A percentile compares a stretch with the other conserved stretches of the same genome.
Conservation (phyloP, 2,797 vertebrate species). For the Lerista edwardsae region DNA sequence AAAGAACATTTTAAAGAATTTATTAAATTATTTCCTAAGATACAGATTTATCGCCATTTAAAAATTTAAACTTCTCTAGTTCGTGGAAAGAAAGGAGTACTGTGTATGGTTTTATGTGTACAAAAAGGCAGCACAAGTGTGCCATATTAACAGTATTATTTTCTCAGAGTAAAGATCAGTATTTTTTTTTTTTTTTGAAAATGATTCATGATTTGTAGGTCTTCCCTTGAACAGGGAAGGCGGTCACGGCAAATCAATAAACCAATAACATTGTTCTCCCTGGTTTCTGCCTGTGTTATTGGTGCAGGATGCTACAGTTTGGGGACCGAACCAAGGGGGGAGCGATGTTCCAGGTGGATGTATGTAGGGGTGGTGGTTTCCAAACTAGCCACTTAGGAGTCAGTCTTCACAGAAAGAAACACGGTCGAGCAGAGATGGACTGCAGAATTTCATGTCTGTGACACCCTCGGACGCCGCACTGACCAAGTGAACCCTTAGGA, state of each 20-base stretch:
- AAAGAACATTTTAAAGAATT: constrained; percentile 65
- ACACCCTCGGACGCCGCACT: too few species aligned
- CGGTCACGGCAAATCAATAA: constrained; percentile 79
- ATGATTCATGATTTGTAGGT: constrained; percentile 72
- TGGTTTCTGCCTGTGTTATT: constrained; percentile 29
- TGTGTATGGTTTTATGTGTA: constrained; percentile 74
- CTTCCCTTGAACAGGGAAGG: constrained; percentile 58
- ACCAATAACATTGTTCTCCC: constrained; percentile 71
- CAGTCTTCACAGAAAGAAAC: not conserved
- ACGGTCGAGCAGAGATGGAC: not conserved
- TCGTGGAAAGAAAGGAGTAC: constrained; percentile 46
- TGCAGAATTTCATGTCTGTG: too few species aligned
- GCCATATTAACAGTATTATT: constrained; percentile 79
- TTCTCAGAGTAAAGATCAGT: constrained; percentile 80
- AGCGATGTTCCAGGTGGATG: too few species aligned
- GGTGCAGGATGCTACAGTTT: not conserved
- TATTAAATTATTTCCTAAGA: constrained; percentile 76
- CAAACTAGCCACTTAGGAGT: not conserved
- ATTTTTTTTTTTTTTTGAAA: constrained; percentile 72
- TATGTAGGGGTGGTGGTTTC: too few species aligned
- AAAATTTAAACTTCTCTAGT: constrained; percentile 70
- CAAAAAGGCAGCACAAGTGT: constrained; percentile 74
- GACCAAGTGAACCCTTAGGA: too few species aligned
- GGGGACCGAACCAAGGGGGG: too few species aligned
- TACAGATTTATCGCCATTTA: constrained; percentile 55